phyloP scores from a whole-genome alignment of 2,113 vertebrate genomes.

The Passer domesticus region DNA sequence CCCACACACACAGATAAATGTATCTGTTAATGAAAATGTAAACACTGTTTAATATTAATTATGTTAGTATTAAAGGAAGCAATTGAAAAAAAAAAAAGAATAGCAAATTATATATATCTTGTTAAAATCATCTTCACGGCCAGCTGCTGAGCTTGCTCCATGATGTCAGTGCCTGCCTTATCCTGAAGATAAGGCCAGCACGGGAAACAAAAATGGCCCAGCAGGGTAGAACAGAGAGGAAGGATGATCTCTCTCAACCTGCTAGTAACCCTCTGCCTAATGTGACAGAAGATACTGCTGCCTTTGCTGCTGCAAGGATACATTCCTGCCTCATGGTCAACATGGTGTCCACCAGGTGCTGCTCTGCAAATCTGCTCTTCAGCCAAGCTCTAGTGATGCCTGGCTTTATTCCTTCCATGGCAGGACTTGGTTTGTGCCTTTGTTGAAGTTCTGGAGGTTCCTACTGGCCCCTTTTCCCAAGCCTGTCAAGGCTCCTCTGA shows the following conservation, averaged over 20 bases:
- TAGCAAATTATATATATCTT: background rate
- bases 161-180: background rate
- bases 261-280: background rate
- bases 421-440: background rate
- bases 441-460: background rate
- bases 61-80: background rate
- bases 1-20: fast-evolving
- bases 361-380: background rate
- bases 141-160: background rate
- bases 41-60: background rate
- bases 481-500: background rate
- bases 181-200: background rate
- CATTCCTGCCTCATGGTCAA: background rate
- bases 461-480: background rate
- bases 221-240: background rate
- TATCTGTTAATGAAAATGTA: background rate
- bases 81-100: too few relatives aligned
- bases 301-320: background rate
- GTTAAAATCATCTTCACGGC: background rate
- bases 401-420: background rate
- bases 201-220: background rate
- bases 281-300: background rate
- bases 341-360: background rate
- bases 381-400: fast-evolving
- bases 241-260: background rate